A percentile compares a stretch with the other conserved stretches of the same genome.
phyloP scores from a whole-genome alignment of 2,888 invertebrate genomes.

The Drosophila mayaguana region DNA sequence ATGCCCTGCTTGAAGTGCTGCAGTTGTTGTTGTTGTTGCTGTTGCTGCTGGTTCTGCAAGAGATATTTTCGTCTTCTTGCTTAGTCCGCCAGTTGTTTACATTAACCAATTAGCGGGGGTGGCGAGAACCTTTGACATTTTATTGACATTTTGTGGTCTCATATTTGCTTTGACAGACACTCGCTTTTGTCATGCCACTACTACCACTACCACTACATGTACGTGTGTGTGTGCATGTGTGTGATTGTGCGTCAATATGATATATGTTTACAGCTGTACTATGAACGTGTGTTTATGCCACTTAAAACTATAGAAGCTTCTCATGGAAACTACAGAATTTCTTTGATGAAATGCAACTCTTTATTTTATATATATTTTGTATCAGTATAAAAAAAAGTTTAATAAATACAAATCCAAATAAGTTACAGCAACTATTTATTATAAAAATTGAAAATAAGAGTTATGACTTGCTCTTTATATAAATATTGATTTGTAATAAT shows the following conservation, averaged over 20 bases:
- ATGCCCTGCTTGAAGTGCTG: slow-evolving; percentile 42
- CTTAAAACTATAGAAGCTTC: not conserved
- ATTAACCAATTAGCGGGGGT: slow-evolving; percentile 81
- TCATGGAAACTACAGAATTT: not conserved
- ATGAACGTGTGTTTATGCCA: not conserved
- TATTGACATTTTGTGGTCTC: slow-evolving; percentile 68
- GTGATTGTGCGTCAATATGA: slow-evolving; percentile 16
- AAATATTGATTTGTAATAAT: no score
- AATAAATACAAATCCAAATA: no score
- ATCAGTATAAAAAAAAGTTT: no score
- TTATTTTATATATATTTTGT: not conserved
- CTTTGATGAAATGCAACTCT: not conserved
- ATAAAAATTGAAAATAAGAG: no score
- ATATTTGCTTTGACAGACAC: slow-evolving; percentile 70
- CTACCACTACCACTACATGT: no score
- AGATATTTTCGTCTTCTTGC: slow-evolving; percentile 47
- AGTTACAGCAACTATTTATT: no score
- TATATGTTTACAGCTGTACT: slow-evolving; percentile 32
- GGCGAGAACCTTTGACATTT: slow-evolving; percentile 72
- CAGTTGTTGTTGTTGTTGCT: slow-evolving; percentile 24
- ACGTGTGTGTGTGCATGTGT: slow-evolving; percentile 1
- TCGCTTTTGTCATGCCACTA: slow-evolving; percentile 26
- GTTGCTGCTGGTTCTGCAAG: slow-evolving; percentile 21
- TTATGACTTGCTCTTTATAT: no score
- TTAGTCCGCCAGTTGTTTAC: slow-evolving; percentile 66